Base-by-base conservation (phyloP, 2,797 vertebrate species). In the Mormyrops boulengeri region DNA sequence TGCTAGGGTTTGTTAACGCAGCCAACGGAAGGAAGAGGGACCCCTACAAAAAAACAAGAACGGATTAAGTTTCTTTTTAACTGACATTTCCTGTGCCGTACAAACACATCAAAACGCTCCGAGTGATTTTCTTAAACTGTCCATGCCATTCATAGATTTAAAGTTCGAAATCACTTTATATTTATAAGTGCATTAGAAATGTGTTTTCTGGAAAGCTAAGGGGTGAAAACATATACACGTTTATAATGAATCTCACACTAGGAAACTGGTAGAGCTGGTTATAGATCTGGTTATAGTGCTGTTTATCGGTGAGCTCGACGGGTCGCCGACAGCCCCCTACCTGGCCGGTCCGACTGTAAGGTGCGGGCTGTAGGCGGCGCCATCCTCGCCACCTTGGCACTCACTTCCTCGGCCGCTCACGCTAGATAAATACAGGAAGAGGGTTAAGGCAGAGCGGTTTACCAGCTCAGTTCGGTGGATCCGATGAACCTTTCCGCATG, bases 301-400 rank as follows among this genome's bases (percentile, higher is more conserved):
- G 52, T 30, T 69, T 30, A 69, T 69, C 62, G 62, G 62, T 69
- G 1, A 34, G 11, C 12, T 34, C 14, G 11, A 34, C 66, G 1
- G 30, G 11, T 34, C 66, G 4, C 30, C 66, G 30, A 34, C 66
- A 11, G 66, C 77, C 44, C 9, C 44, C 89, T 69, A 89, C 88
- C 89, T 88, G 89, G 38, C 41, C 9, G 11, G 17, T 14, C 49
- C 30, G 44, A 49, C 55, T 17, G 19, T 38, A 85, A 84, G 47
- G 90, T 66, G 50, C 60, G 85, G 49, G 66, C 90, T 85, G 90
- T 91, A 92, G 92, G 91, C 88, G 92, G 93, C 91, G 92, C 91
- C 89, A 85, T 53, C 66, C 30, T 73, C 11, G 30, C 11, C 12
- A 73, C 66, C 66, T 73, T 73, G 66, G 66, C 66, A 85, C 85